These are phyloP conservation scores for Neodontobutis hainanensis DNA, from an alignment of 2,113 vertebrate species.

Conservation along the genomic window DNA sequence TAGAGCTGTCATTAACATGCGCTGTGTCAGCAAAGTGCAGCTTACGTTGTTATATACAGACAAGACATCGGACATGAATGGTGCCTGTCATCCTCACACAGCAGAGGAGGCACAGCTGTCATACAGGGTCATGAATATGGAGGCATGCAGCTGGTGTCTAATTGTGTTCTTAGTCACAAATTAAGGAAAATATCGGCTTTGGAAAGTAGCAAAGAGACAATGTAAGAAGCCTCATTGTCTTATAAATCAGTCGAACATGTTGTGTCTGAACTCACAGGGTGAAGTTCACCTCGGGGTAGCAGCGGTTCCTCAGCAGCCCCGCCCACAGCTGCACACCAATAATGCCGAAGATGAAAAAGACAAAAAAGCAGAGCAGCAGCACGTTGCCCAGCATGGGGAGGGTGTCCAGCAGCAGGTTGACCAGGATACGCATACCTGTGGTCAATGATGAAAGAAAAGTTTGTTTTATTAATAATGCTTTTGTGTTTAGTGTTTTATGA, in stretches of 20 bases:
- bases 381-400: slow-evolving; percentile 99
- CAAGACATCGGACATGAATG: slow-evolving; percentile 32
- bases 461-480: not conserved
- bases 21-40: slow-evolving; percentile 39
- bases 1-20: slow-evolving; percentile 25
- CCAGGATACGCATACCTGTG: slow-evolving; percentile 97
- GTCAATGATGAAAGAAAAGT: slow-evolving; percentile 5
- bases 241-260: not conserved
- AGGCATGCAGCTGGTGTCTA: slow-evolving; percentile 50
- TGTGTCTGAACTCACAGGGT: slow-evolving; percentile 80
- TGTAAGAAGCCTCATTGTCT: not conserved
- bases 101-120: slow-evolving; percentile 37
- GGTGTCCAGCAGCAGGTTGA: slow-evolving; percentile 96
- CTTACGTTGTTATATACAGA: slow-evolving; percentile 4
- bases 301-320: slow-evolving; percentile 94
- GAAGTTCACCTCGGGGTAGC: slow-evolving; percentile 91
- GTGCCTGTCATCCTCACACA: slow-evolving; percentile 46
- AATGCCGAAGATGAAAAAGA: slow-evolving; percentile 99
- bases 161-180: slow-evolving; percentile 39
- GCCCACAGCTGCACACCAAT: slow-evolving; percentile 98
- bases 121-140: slow-evolving; percentile 55
- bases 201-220: not conserved
- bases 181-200: slow-evolving; percentile 23
- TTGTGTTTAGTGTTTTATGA: too few species aligned
- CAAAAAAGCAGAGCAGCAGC: slow-evolving; percentile 97